Evolutionary conservation across 2,888 invertebrate species (phyloP).

Genomic region (Folsomia manolachei): DNA sequence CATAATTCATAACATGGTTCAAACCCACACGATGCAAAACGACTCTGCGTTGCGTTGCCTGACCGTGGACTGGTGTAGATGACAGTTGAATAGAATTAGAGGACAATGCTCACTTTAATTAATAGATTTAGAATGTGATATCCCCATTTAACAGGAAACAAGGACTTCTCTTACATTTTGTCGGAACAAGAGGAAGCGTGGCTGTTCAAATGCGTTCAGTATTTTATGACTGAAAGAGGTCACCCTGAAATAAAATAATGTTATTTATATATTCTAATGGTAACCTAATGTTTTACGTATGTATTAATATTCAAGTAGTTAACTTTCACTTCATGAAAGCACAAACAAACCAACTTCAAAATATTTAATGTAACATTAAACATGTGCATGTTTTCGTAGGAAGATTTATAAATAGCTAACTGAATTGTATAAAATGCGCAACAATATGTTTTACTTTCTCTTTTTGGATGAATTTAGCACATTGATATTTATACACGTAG

Average conservation of each 20-base stretch:
- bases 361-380: too few relatives aligned
- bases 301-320: too few relatives aligned
- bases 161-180: not conserved
- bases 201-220: not conserved
- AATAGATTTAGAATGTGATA: not conserved
- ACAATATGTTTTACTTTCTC: too few relatives aligned
- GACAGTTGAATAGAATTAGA: not conserved
- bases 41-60: too few relatives aligned
- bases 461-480: too few relatives aligned
- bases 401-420: too few relatives aligned
- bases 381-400: too few relatives aligned
- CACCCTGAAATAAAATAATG: not conserved
- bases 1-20: not conserved
- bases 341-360: too few relatives aligned
- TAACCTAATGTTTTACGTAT: not conserved
- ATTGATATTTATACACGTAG: too few relatives aligned
- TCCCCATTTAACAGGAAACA: not conserved
- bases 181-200: not conserved
- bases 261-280: not conserved
- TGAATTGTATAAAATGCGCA: too few relatives aligned
- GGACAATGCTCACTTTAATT: conserved; percentile 7
- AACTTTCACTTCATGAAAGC: too few relatives aligned
- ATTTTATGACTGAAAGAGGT: too few relatives aligned
- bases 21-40: not conserved
- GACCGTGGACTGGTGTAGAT: not conserved